Percentiles rank a stretch among this genome's conserved stretches.
Evolutionary conservation across 2,113 vertebrate genomes (phyloP).

Genomic region (Phyllostomus hastatus): DNA sequence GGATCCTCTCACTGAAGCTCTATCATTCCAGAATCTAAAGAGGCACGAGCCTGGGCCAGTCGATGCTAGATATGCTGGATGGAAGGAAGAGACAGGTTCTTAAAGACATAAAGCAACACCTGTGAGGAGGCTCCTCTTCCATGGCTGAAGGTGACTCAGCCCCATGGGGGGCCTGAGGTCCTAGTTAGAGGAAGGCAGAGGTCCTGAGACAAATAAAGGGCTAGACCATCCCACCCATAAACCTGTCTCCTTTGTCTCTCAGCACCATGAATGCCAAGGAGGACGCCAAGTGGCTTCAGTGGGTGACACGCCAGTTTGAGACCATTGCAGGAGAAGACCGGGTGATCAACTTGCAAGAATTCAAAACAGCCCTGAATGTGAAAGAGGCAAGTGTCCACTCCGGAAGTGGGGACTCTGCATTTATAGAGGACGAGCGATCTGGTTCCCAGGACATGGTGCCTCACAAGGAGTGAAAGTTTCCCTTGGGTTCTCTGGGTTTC

Average conservation of each 20-base stretch:
- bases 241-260: background rate
- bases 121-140: no score
- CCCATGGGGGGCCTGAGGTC: background rate
- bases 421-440: background rate
- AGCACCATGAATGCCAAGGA: constrained; percentile 81
- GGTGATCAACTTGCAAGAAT: constrained; percentile 88
- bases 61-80: background rate
- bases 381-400: constrained; percentile 86
- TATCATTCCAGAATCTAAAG: background rate
- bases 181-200: background rate
- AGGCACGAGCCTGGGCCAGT: background rate
- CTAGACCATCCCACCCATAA: background rate
- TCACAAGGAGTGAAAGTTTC: background rate
- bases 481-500: background rate
- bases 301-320: constrained; percentile 88
- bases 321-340: constrained; percentile 85
- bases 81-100: background rate
- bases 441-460: background rate
- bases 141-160: background rate
- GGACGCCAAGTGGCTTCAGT: constrained; percentile 88
- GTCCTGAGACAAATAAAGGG: background rate
- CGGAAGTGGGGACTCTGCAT: no score
- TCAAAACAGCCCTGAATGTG: constrained; percentile 88
- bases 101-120: background rate
- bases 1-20: background rate